A percentile compares a stretch with the other conserved stretches of the same genome.
phyloP scores from a whole-genome alignment of 2,113 vertebrate species.

The Colius striatus region DNA sequence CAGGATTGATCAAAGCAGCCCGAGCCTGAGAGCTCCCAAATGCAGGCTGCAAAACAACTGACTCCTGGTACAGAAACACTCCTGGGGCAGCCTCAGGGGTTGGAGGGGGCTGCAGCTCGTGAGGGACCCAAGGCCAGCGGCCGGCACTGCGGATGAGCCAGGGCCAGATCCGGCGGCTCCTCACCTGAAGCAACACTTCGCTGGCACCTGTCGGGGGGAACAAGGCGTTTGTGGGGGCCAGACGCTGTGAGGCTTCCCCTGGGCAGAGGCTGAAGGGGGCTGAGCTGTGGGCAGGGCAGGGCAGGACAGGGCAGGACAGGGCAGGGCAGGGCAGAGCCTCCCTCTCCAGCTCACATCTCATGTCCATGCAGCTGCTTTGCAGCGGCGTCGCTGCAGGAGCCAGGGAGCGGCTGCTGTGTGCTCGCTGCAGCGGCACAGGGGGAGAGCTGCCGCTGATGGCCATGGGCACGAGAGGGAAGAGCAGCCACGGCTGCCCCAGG shows the following conservation, averaged over 20 bases:
- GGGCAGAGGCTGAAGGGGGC: background rate
- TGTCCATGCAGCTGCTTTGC: background rate
- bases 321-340: background rate
- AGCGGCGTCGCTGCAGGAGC: background rate
- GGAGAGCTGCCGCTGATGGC: background rate
- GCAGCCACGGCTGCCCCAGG: background rate
- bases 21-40: background rate
- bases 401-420: background rate
- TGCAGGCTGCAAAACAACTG: conserved; percentile 11
- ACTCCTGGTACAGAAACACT: conserved; percentile 4
- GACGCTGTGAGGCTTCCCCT: background rate
- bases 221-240: background rate
- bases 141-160: background rate
- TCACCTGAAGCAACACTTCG: too few species aligned
- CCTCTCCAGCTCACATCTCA: background rate
- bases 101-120: fast-evolving
- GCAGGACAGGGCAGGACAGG: too few species aligned
- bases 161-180: background rate
- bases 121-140: background rate
- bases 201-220: background rate
- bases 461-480: background rate
- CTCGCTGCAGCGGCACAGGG: background rate
- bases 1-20: conserved; percentile 52
- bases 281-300: background rate
- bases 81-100: fast-evolving